Evolutionary conservation across 2,113 vertebrate genomes (phyloP).

Genomic region (Rhombomys opimus): DNA sequence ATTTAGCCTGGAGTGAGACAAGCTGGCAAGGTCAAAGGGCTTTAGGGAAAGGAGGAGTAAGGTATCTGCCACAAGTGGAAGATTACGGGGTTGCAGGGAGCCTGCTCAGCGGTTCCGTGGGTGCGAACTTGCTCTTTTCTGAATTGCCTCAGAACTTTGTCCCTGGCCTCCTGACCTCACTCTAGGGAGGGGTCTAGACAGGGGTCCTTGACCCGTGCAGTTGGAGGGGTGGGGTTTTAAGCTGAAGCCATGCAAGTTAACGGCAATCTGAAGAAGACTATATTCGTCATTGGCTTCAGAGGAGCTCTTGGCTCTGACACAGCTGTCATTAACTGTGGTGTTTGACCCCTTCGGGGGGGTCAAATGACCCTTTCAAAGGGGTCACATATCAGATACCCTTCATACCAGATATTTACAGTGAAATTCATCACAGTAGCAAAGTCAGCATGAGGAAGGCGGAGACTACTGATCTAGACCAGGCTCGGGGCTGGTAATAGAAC

Average conservation of each 20-base stretch:
- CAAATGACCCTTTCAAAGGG: no score
- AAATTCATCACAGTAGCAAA: not conserved
- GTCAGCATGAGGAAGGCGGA: not conserved
- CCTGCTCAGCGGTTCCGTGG: not conserved
- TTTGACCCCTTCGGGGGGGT: no score
- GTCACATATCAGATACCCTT: not conserved
- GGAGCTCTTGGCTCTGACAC: not conserved
- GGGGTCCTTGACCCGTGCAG: not conserved
- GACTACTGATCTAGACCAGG: not conserved
- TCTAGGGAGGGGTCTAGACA: not conserved
- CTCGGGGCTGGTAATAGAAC: not conserved
- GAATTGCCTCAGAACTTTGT: not conserved
- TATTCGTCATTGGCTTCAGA: not conserved
- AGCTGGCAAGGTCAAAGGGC: slow-evolving; percentile 6
- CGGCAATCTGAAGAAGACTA: not conserved
- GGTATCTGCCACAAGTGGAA: slow-evolving; percentile 49
- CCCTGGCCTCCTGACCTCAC: not conserved
- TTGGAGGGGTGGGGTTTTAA: not conserved
- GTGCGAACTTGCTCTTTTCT: not conserved
- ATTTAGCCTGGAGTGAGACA: not conserved
- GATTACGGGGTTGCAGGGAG: not conserved
- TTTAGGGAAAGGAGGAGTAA: slow-evolving; percentile 57
- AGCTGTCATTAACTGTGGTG: not conserved
- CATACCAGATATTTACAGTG: not conserved
- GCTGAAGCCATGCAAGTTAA: not conserved